These are phyloP conservation scores for Sinocyclocheilus anshuiensis DNA, from an alignment of 2,113 vertebrate species.

Conservation along the genomic window DNA sequence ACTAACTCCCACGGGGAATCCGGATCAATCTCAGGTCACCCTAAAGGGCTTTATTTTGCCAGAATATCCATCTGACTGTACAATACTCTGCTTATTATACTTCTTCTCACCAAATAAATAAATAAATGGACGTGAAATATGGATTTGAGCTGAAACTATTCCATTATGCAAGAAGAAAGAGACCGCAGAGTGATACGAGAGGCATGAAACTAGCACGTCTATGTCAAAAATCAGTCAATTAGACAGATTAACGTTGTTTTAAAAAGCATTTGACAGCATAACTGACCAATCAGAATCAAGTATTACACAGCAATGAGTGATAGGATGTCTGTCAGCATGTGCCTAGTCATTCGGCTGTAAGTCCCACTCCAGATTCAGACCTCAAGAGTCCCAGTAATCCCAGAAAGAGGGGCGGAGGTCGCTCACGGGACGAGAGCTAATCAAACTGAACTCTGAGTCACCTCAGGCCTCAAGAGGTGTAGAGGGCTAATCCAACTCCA, in stretches of 20 bases:
- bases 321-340: neutral
- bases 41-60: neutral
- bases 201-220: neutral
- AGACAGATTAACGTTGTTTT: neutral
- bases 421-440: neutral
- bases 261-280: neutral
- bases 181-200: neutral
- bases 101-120: neutral
- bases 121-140: neutral
- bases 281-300: neutral
- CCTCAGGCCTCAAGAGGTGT: neutral
- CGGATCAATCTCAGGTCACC: neutral
- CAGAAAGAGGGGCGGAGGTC: neutral
- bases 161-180: neutral
- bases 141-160: neutral
- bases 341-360: neutral
- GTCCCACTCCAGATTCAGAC: neutral
- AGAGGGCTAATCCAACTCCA: neutral
- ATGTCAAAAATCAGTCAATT: neutral
- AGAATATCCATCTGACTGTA: neutral
- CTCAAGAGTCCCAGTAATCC: neutral
- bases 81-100: neutral
- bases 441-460: slow-evolving; percentile 5
- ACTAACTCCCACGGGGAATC: neutral
- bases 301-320: neutral